phyloP scores from a whole-genome alignment of 2,888 invertebrate species.

The Miltochrista miniata region DNA sequence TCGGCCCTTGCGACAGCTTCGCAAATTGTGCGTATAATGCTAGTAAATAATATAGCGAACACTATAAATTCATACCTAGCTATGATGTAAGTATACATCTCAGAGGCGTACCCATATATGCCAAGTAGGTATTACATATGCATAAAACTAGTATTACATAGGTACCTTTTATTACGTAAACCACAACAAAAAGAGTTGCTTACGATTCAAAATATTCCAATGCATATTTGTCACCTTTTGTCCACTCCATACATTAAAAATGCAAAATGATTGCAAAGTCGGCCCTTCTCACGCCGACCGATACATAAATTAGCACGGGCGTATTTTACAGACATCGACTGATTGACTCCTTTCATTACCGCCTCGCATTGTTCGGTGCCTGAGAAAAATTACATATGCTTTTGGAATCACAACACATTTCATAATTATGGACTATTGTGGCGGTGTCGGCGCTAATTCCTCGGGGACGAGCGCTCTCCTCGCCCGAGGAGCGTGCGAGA shows the following conservation, averaged over 20 bases:
- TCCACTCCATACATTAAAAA: conserved; percentile 52
- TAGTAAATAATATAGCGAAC: conserved; percentile 77
- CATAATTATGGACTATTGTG: conserved; percentile 84
- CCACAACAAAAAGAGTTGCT: conserved; percentile 8
- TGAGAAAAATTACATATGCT: conserved; percentile 76
- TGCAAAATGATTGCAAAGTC: conserved; percentile 40
- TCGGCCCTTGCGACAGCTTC: conserved; percentile 80
- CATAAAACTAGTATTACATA: too few relatives aligned
- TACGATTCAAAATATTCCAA: conserved; percentile 3
- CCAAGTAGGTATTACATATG: conserved; percentile 3
- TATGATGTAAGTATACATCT: conserved; percentile 60
- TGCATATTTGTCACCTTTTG: conserved; percentile 61
- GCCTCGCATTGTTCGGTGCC: conserved; percentile 73
- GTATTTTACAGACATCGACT: conserved; percentile 74
- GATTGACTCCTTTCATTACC: conserved; percentile 83
- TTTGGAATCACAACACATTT: conserved; percentile 80
- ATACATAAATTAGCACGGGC: conserved; percentile 74
- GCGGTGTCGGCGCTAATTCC: conserved; percentile 74
- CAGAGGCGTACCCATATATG: conserved; percentile 46
- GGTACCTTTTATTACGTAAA: conserved; percentile 18
- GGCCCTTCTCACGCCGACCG: conserved; percentile 40
- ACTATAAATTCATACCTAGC: conserved; percentile 74
- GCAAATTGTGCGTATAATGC: conserved; percentile 83
- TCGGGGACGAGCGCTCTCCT: conserved; percentile 60
- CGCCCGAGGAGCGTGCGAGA: conserved; percentile 59